Evolutionary conservation across 2,113 vertebrate genomes (phyloP).

Genomic region (Lathamus discolor): DNA sequence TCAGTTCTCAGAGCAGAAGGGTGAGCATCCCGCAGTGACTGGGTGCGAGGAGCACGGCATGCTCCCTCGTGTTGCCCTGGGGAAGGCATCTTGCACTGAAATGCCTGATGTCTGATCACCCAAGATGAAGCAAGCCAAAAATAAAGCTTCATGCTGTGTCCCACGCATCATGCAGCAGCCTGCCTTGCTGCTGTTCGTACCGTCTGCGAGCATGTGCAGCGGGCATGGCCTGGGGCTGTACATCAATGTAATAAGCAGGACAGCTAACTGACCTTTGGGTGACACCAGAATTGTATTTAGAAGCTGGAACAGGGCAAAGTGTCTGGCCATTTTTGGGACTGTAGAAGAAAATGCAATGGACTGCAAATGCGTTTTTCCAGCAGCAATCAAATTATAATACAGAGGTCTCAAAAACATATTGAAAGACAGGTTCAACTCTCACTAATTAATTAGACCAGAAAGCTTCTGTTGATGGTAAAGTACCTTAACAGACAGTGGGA

Average conservation of each 20-base stretch:
- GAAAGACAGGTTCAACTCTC: background rate
- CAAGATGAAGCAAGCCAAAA: background rate
- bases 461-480: background rate
- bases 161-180: fast-evolving
- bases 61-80: fast-evolving
- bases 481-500: background rate
- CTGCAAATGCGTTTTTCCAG: background rate
- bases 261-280: background rate
- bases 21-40: fast-evolving
- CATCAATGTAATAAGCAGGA: background rate
- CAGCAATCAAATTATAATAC: background rate
- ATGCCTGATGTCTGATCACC: background rate
- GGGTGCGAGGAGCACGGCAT: fast-evolving
- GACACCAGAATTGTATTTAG: background rate
- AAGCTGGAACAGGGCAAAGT: background rate
- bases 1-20: background rate
- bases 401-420: background rate
- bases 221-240: background rate
- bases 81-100: background rate
- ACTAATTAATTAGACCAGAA: background rate
- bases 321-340: background rate
- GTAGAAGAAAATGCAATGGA: background rate
- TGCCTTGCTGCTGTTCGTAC: background rate
- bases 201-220: fast-evolving
- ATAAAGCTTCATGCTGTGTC: background rate